These are phyloP conservation scores for Hyaena hyaena DNA, from an alignment of 2,113 vertebrate species.

Conservation along the genomic window DNA sequence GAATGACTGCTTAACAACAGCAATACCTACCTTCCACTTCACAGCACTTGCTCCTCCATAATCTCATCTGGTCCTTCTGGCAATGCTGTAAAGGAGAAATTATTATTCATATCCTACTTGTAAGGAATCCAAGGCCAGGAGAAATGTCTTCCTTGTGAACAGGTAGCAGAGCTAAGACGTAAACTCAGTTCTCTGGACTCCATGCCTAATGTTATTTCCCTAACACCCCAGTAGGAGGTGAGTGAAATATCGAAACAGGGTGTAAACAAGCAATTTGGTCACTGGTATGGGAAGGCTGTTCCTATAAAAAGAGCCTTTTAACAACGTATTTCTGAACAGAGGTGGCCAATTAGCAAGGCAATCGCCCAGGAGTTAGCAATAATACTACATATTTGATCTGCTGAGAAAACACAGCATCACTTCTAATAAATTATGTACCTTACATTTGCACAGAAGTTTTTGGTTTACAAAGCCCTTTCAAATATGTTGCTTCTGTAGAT, in stretches of 20 bases:
- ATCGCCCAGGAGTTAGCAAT: slow-evolving; percentile 39
- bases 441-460: not conserved
- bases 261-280: slow-evolving; percentile 56
- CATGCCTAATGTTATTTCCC: not conserved
- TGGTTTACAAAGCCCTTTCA: slow-evolving; percentile 51
- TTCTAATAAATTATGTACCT: slow-evolving; percentile 61
- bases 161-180: slow-evolving; percentile 6
- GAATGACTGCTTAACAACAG: not conserved
- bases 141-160: not conserved
- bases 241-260: not conserved
- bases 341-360: slow-evolving; percentile 68
- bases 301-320: slow-evolving; percentile 50
- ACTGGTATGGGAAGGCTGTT: slow-evolving; percentile 24
- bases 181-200: not conserved
- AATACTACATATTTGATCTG: slow-evolving; percentile 28
- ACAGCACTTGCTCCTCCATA: not conserved
- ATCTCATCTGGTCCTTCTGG: not conserved
- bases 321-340: slow-evolving; percentile 55
- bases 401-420: slow-evolving; percentile 56
- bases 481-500: not conserved
- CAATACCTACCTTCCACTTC: not conserved
- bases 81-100: not conserved
- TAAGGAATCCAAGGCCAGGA: not conserved
- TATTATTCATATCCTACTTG: not conserved
- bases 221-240: not conserved